Percentiles rank a stretch among this genome's conserved stretches.
These are phyloP conservation scores for Enteromius mattozi DNA, from an alignment of 2,797 vertebrate species.

Conservation along the genomic window DNA sequence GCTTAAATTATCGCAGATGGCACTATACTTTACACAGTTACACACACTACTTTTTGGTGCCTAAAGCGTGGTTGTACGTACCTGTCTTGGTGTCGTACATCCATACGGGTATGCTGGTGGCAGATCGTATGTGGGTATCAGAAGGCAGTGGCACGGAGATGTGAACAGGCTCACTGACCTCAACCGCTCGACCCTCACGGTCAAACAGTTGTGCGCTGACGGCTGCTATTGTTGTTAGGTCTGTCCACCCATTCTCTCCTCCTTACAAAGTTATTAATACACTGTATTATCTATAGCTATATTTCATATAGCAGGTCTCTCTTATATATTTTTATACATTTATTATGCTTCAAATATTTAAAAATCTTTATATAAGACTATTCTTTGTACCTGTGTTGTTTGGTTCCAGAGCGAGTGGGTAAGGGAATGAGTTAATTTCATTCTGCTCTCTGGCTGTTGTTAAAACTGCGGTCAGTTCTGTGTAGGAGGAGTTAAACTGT, in stretches of 20 bases:
- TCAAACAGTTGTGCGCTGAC: constrained; percentile 90
- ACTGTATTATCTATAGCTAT: neutral
- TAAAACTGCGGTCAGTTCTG: constrained; percentile 86
- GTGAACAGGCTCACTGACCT: constrained; percentile 87
- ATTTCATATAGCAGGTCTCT: neutral
- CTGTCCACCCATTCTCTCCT: constrained; percentile 87
- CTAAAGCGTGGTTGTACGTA: constrained; percentile 58
- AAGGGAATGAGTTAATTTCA: constrained; percentile 89
- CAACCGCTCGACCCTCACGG: constrained; percentile 83
- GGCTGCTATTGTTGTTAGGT: constrained; percentile 87
- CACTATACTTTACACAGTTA: neutral
- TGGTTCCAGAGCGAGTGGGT: constrained; percentile 88
- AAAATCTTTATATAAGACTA: neutral
- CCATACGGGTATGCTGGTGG: constrained; percentile 89
- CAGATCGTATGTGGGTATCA: constrained; percentile 80
- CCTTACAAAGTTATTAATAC: constrained; percentile 59
- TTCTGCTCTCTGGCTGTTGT: constrained; percentile 88
- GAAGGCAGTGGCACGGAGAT: constrained; percentile 88
- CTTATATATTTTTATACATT: neutral
- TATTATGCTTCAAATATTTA: neutral
- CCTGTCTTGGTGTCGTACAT: constrained; percentile 88
- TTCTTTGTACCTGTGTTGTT: constrained; percentile 82
- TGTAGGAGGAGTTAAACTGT: constrained; percentile 88
- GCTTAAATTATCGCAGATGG: neutral
- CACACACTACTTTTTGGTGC: neutral